Evolutionary conservation across 1,140 invertebrate genomes (phyloP), one percentile per base, ranked within the genome.

Genomic region (Drosophila pseudoananassae): DNA sequence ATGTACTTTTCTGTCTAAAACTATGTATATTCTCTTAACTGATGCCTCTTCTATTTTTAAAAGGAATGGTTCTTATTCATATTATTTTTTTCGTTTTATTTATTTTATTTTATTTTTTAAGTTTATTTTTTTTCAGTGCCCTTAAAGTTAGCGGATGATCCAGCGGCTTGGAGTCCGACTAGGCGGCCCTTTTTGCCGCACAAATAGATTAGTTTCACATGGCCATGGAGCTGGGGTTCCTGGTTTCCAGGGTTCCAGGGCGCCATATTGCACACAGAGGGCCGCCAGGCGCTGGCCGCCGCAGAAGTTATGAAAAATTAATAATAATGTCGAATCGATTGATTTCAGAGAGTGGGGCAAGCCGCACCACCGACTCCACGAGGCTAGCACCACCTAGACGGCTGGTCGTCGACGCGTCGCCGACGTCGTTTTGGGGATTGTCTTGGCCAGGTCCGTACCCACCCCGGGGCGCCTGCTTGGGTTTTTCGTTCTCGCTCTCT

Each of bases 261-360:
- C 82, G 82, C 82, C 85, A 84, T 89, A 90, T 81, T 89, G 80
- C 85, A 85, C 84, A 89, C 76, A 83, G 61, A 69, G 90, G 79
- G 75, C 73, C 59, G 81, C 64, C 65, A 82, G 81, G 73, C 66
- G 73, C 69, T 68, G 73, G 83, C 79, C 77, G 83, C 88, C 78
- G 88, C 90, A 91, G 90, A 91, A 91, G 90, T 91, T 91, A 91
- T 91, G 90, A 91, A 91, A 91, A 91, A 91, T 91, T 91, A 91
- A 91, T 91, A 91, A 91, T 91, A 91, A 91, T 91, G 90, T 91
- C 90, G 90, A 91, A 91, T 91, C 90, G 90, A 91, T 91, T 91
- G 90, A 91, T 91, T 91, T 91, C 83, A 88, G 83, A 73, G 71
- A 69, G 71, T 54, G 78, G 53, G 61, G 53, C 56, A 65, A 65